Base-by-base conservation (phyloP, 1,140 invertebrate genomes). In the Lamellibrachia luymesi region DNA sequence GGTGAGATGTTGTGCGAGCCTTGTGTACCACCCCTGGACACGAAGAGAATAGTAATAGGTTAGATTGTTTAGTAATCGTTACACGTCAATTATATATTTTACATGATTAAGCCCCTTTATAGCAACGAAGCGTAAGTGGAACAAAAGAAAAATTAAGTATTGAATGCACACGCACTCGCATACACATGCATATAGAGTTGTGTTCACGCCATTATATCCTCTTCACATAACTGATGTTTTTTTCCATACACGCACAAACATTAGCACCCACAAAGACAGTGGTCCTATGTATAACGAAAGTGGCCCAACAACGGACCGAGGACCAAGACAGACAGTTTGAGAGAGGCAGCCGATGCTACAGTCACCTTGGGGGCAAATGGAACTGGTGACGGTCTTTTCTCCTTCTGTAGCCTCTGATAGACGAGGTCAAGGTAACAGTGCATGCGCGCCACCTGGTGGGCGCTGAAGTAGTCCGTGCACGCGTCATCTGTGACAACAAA, bases 341-440 rank as follows among this genome's bases (percentile, higher is more conserved):
- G 38, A 38, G 38, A 38, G 38, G 52, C 52, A 56, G 25, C 25
- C 2, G 64, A 80, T 22, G 64, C 52, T 7, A 80, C 64, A 80
- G 2, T 93, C 94, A 95, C 95, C 94, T 94, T 94, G 25, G 95
- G 95, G n/a, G 94, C 50, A 2, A 96, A 93, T 2, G 95, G 95
- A 22, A 95, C 94, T n/a, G 95, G 94, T 0, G 95, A 94, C n/a
- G 95, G 95, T 25, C 64, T 92, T 38, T 93, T 94, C 17, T 51
- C 92, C 4, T 93, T 94, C 56, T 93, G 93, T 95, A 94, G 95
- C 2, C 64, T 10, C 64, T 80, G 64, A 90, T 96, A 96, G 22
- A 95, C 95, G 2, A 96, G 94, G 93, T 96, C 96, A 52, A 96
- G 93, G 93, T 96, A 96, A 91, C 96, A 96, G 90, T 96, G 96